Percentiles rank a stretch among this genome's conserved stretches.
phyloP scores from a whole-genome alignment of 2,888 invertebrate species.

The Tenthredo scrophulariae region DNA sequence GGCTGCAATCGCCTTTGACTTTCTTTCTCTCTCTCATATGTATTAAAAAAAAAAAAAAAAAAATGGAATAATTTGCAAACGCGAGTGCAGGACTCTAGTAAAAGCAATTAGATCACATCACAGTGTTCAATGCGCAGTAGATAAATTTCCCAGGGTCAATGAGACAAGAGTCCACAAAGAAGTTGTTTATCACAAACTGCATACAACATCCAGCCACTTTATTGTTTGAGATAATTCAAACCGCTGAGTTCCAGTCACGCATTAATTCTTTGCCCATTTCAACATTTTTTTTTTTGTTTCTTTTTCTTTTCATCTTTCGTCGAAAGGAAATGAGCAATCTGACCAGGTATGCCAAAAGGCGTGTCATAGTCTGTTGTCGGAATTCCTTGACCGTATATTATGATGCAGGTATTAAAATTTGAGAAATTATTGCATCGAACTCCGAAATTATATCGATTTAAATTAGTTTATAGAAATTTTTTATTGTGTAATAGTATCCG shows the following conservation, averaged over 20 bases:
- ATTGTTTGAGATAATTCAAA: background rate
- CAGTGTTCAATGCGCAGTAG: background rate
- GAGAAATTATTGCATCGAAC: background rate
- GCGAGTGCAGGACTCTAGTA: background rate
- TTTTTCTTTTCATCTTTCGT: background rate
- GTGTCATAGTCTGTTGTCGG: too few species aligned
- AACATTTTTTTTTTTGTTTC: background rate
- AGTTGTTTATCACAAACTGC: slow-evolving; percentile 1
- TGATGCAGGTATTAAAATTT: too few species aligned
- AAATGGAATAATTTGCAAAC: background rate
- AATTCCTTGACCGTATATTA: too few species aligned
- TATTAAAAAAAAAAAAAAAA: background rate
- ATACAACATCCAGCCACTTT: background rate
- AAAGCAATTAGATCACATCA: background rate
- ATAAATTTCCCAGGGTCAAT: background rate
- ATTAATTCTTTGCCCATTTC: background rate
- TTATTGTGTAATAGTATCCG: background rate
- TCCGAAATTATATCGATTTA: background rate
- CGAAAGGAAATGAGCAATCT: background rate
- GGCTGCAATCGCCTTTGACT: background rate
- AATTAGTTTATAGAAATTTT: background rate
- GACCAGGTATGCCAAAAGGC: too few species aligned
- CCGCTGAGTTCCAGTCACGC: background rate
- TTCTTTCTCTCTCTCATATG: background rate
- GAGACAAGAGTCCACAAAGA: background rate